Conservation (phyloP, 2,888 invertebrate genomes). For the Exephanes ischioxanthus region DNA sequence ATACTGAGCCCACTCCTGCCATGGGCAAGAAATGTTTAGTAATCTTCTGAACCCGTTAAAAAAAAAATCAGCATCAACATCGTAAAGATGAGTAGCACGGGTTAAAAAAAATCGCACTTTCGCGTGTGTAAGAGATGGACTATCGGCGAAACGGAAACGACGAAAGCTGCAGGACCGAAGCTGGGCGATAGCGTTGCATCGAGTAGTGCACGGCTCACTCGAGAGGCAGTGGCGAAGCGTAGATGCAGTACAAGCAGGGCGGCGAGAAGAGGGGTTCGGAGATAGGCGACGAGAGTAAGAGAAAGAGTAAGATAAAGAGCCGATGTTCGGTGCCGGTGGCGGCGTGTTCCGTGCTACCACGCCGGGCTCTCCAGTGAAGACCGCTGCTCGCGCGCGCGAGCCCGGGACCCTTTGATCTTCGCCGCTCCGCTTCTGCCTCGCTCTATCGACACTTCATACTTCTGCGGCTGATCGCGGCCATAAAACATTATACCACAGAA, state of each 20-base stretch:
- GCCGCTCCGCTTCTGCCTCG: constrained; percentile 84
- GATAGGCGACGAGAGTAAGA: constrained; percentile 67
- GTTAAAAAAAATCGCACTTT: not conserved
- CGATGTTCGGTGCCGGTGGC: constrained; percentile 67
- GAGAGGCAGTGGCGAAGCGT: constrained; percentile 19
- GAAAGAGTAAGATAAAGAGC: constrained; percentile 69
- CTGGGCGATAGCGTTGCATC: constrained; percentile 18
- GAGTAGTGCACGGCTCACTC: constrained; percentile 14
- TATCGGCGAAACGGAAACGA: constrained; percentile 24
- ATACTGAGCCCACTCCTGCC: too few relatives aligned
- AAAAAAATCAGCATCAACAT: not conserved
- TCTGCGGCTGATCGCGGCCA: constrained; percentile 84
- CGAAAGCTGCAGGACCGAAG: not conserved
- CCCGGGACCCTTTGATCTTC: constrained; percentile 83
- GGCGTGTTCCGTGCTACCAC: constrained; percentile 72
- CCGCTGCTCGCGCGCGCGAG: constrained; percentile 61
- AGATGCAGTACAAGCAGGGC: constrained; percentile 14
- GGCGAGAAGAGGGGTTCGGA: constrained; percentile 43
- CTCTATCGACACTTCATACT: constrained; percentile 85
- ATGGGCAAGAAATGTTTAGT: too few relatives aligned
- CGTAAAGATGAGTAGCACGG: not conserved
- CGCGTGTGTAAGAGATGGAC: not conserved
- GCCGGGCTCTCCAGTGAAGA: constrained; percentile 63
- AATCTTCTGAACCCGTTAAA: too few relatives aligned
- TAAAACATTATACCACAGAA: constrained; percentile 83